Conservation (phyloP, 1,140 invertebrate genomes). For the Ruditapes philippinarum region DNA sequence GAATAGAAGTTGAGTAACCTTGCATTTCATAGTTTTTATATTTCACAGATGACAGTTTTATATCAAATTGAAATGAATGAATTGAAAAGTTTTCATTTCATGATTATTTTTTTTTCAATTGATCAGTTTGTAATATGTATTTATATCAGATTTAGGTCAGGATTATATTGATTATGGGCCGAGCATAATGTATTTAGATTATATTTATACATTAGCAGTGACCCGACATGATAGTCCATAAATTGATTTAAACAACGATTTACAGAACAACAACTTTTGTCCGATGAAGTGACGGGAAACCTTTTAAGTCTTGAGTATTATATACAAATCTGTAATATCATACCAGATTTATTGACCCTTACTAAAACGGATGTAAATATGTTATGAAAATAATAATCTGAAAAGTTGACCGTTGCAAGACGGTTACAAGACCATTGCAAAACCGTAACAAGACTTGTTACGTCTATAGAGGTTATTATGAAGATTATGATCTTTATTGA, state of each 20-base stretch:
- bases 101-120: neutral
- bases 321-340: no score
- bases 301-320: no score
- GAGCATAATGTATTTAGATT: neutral
- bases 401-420: no score
- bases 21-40: neutral
- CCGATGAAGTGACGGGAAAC: neutral
- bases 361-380: no score
- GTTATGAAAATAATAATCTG: no score
- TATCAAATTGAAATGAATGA: slow-evolving; percentile 11
- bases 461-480: no score
- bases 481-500: no score
- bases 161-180: neutral
- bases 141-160: slow-evolving; percentile 18
- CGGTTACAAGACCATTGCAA: no score
- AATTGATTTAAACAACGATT: neutral
- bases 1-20: neutral
- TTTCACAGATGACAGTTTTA: neutral
- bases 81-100: neutral
- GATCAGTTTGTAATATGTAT: neutral
- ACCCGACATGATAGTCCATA: neutral
- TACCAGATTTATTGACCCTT: no score
- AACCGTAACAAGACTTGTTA: no score
- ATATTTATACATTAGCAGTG: neutral
- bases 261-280: neutral